Conservation (phyloP, 1,140 invertebrate genomes). For the Pinna nobilis region DNA sequence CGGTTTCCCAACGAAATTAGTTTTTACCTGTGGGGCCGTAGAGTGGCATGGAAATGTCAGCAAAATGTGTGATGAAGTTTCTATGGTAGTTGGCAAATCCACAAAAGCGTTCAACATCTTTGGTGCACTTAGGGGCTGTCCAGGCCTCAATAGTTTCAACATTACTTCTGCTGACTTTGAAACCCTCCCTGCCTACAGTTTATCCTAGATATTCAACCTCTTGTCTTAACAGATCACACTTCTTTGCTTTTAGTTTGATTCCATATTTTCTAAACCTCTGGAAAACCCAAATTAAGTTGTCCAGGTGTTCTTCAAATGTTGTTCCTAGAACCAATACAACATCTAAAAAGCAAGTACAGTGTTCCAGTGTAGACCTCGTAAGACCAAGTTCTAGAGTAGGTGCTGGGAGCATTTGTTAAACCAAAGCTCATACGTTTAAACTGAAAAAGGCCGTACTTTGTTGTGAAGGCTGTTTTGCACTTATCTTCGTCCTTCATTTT, state of each 20-base stretch:
- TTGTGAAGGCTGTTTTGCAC: background rate
- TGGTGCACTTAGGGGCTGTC: no score
- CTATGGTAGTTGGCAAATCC: conserved; percentile 12
- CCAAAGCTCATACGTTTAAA: background rate
- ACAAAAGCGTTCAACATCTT: conserved; percentile 2
- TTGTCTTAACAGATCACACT: conserved; percentile 5
- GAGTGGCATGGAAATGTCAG: background rate
- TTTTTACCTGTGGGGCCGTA: conserved; percentile 6
- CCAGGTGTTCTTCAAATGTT: no score
- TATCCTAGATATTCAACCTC: conserved; percentile 10
- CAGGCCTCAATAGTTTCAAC: background rate
- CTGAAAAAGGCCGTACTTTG: background rate
- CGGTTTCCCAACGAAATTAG: background rate
- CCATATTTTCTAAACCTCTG: no score
- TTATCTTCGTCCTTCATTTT: background rate
- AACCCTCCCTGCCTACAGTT: background rate
- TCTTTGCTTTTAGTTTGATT: conserved; percentile 5
- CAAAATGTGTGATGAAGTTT: background rate
- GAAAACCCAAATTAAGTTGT: no score
- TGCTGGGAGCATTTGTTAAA: background rate
- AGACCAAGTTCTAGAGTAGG: background rate
- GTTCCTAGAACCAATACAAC: no score
- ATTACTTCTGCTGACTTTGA: background rate
- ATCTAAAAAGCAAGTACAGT: background rate
- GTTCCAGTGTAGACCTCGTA: background rate